phyloP scores from a whole-genome alignment of 2,888 invertebrate genomes.

The Lochmaea crataegi region DNA sequence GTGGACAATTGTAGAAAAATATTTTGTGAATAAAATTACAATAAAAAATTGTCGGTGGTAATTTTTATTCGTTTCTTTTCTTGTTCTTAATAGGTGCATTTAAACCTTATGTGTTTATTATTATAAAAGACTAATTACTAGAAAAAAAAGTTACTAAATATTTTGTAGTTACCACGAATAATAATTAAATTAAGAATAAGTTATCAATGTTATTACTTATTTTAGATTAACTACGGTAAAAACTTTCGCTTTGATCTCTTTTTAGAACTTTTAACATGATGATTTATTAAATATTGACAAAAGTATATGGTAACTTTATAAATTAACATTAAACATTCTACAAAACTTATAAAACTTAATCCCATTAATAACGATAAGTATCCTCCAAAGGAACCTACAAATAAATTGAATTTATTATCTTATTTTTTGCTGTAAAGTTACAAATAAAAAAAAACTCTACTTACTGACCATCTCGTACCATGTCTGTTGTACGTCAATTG shows the following conservation, averaged over 20 bases:
- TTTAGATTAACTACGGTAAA: slow-evolving; percentile 2
- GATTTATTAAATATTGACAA: background rate
- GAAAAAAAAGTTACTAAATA: no score
- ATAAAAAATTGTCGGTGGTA: no score
- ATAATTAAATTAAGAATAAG: no score
- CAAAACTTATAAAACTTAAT: slow-evolving; percentile 69
- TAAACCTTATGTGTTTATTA: no score
- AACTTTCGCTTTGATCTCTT: background rate
- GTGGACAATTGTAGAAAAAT: no score
- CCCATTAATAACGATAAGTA: slow-evolving; percentile 74
- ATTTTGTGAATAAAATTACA: no score
- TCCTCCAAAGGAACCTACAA: slow-evolving; percentile 75
- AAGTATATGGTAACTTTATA: slow-evolving; percentile 18
- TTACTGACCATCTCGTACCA: slow-evolving; percentile 77
- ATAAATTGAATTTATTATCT: background rate
- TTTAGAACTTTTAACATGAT: background rate
- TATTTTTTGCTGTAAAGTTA: no score
- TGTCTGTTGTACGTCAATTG: slow-evolving; percentile 43
- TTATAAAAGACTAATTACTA: no score
- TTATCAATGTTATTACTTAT: no score
- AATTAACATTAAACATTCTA: slow-evolving; percentile 44
- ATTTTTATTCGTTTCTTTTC: no score
- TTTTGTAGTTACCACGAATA: no score
- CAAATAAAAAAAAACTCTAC: slow-evolving; percentile 54
- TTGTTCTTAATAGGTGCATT: no score